These are phyloP conservation scores for Anhinga rufa DNA, from an alignment of 2,113 vertebrate species.

Conservation along the genomic window DNA sequence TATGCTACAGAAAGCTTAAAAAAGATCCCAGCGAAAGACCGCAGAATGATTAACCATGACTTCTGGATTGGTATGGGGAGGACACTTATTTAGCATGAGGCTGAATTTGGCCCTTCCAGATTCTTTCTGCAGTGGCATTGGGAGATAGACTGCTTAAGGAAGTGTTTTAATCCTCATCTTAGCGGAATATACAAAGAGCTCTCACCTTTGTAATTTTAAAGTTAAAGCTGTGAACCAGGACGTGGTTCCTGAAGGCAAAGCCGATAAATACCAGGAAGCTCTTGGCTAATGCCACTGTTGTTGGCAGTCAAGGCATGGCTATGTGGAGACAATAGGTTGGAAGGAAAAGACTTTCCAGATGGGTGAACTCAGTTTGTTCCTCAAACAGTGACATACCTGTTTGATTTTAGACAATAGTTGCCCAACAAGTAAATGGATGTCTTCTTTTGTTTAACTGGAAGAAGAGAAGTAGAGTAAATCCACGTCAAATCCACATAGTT, in stretches of 20 bases:
- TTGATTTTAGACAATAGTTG: neutral
- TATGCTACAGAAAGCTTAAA: neutral
- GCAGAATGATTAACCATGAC: rapidly evolving
- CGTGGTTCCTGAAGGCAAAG: slow-evolving; percentile 4
- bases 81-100: rapidly evolving
- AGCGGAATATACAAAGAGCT: neutral
- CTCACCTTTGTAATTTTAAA: neutral
- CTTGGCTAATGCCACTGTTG: neutral
- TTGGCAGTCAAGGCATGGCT: neutral
- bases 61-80: neutral
- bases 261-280: neutral
- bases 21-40: neutral
- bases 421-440: neutral
- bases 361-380: neutral
- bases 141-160: neutral
- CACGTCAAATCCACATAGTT: neutral
- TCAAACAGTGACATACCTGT: slow-evolving; percentile 5
- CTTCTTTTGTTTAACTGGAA: neutral
- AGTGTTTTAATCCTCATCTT: neutral
- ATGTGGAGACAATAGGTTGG: neutral
- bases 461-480: neutral
- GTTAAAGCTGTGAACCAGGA: neutral
- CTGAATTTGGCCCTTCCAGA: neutral
- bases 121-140: neutral
- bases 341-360: neutral